phyloP scores from a whole-genome alignment of 2,113 vertebrate genomes.

The Myiagra hebetior region DNA sequence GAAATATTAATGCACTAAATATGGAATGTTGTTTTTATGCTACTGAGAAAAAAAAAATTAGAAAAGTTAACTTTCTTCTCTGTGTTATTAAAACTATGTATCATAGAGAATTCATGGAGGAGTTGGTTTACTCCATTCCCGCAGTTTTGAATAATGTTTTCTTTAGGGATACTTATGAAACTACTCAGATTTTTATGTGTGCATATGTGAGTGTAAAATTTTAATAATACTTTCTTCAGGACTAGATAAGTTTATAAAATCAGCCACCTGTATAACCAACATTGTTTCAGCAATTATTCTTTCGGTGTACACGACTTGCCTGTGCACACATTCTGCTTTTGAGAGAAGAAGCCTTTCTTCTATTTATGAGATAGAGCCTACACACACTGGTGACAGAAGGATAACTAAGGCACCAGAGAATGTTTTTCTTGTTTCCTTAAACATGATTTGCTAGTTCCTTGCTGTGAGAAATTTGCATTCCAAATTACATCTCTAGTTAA shows the following conservation, averaged over 20 bases:
- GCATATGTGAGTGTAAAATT: background rate
- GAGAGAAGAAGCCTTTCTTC: background rate
- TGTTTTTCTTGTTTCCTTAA: background rate
- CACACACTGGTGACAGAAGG: background rate
- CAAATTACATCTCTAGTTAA: slow-evolving; percentile 8
- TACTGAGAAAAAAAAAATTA: background rate
- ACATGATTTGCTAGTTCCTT: background rate
- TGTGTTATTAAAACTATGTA: slow-evolving; percentile 35
- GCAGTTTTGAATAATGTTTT: background rate
- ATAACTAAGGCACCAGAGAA: background rate
- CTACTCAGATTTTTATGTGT: background rate
- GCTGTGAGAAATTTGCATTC: slow-evolving; percentile 5
- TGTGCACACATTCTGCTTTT: background rate
- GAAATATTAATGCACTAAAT: slow-evolving; percentile 54
- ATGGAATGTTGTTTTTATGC: slow-evolving; percentile 15
- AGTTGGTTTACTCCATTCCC: background rate
- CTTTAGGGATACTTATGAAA: background rate
- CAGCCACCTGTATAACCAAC: background rate
- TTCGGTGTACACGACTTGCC: background rate
- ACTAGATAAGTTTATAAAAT: background rate
- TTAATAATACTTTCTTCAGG: background rate
- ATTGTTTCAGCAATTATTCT: background rate
- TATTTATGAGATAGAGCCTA: background rate
- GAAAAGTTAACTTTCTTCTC: background rate
- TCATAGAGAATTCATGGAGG: background rate